These are phyloP conservation scores for Drosophila teissieri DNA, from an alignment of 1,140 invertebrate species.

Conservation along the genomic window DNA sequence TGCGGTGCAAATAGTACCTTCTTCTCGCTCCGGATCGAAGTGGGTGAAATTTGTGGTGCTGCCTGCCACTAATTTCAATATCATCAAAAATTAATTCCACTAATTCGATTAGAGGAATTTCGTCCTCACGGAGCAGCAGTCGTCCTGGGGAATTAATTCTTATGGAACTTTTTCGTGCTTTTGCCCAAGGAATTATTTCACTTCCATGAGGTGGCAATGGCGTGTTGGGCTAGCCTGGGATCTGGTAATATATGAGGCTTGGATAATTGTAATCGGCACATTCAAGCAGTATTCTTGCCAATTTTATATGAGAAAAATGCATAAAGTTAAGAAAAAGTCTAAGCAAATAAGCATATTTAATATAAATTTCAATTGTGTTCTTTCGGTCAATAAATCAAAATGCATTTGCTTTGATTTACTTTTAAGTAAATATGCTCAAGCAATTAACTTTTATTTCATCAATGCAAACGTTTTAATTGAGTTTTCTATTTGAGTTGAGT, in stretches of 20 bases:
- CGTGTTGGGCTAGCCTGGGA: conserved; percentile 31
- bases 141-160: conserved; percentile 57
- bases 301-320: no score
- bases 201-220: conserved; percentile 64
- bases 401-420: no score
- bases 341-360: no score
- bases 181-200: conserved; percentile 7
- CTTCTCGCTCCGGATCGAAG: neutral
- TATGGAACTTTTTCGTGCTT: conserved; percentile 24
- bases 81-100: conserved; percentile 85
- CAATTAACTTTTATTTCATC: conserved; percentile 17
- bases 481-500: conserved; percentile 26
- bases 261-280: conserved; percentile 39
- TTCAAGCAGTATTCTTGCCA: no score
- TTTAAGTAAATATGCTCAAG: conserved; percentile 4
- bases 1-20: conserved; percentile 4
- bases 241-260: conserved; percentile 51
- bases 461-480: conserved; percentile 25
- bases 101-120: conserved; percentile 81
- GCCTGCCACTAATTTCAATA: conserved; percentile 84
- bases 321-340: no score
- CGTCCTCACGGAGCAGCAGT: conserved; percentile 34
- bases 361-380: no score
- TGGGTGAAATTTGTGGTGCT: conserved; percentile 41
- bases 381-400: no score